These are phyloP conservation scores for Bombus difficillimus DNA, from an alignment of 1,140 invertebrate species.

Conservation along the genomic window DNA sequence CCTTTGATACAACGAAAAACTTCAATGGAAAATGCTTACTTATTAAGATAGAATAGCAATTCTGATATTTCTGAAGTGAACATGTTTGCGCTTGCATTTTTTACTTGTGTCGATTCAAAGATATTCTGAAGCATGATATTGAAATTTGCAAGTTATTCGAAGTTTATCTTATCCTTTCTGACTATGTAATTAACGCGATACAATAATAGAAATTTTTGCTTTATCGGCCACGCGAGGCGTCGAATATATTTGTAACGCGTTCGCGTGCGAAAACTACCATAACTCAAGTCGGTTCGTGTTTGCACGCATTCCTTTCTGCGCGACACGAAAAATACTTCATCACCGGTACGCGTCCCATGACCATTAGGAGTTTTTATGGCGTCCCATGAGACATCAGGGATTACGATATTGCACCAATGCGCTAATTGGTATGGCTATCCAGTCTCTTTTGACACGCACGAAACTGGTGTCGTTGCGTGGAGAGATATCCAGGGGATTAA, in stretches of 20 bases:
- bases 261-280: conserved; percentile 48
- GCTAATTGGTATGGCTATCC: conserved; percentile 56
- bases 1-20: too few species aligned
- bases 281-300: conserved; percentile 25
- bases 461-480: too few species aligned
- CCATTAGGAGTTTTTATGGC: conserved; percentile 66
- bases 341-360: conserved; percentile 47
- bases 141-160: not conserved
- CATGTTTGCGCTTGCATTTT: too few species aligned
- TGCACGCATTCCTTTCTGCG: conserved; percentile 17
- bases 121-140: too few species aligned
- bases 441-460: too few species aligned
- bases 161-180: conserved; percentile 27
- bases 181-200: not conserved
- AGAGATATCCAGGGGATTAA: too few species aligned
- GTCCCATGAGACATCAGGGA: conserved; percentile 20
- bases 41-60: too few species aligned
- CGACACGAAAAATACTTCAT: conserved; percentile 55
- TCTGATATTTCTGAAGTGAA: too few species aligned
- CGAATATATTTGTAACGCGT: conserved; percentile 43
- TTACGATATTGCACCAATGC: conserved; percentile 37
- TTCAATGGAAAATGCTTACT: not conserved
- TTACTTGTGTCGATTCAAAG: too few species aligned
- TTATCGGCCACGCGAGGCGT: not conserved
- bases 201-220: not conserved